Evolutionary conservation across 1,140 invertebrate genomes (phyloP), one percentile per base, ranked within the genome.

Genomic region (Musca vetustissima): DNA sequence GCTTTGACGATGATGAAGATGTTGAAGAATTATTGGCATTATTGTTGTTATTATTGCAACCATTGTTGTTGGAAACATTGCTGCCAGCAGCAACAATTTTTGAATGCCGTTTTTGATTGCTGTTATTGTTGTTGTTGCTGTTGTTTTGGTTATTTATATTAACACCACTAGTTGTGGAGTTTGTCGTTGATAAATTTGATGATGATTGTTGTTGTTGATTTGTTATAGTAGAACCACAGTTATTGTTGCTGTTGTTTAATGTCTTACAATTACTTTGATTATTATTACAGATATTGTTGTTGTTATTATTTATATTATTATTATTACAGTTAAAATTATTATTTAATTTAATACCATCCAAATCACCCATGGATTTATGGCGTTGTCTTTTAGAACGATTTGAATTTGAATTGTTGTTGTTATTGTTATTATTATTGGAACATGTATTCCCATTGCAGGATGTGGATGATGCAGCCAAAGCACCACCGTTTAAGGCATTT

Each of bases 291-390:
- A 43, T 43, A 43, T 43, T 43, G 36, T 43, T 43, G 36, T 43
- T 43, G 36, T 43, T 43, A 13, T 21, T n/a, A n/a, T n/a, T n/a
- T n/a, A n/a, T n/a, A n/a, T n/a, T 49, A 69, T 69, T 70, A 25
- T 24, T 36, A 70, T 61, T 68, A 47, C 49, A 50, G 59, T 66
- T 50, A 50, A 49, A 67, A 59, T 77, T 74, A 77, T 80, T 80
- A 71, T 77, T 78, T 49, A 81, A 65, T 64, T 81, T 81, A 61
- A 78, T 73, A 64, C 79, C 83, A 72, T 87, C 86, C 68, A 86
- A 83, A 70, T 88, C 88, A 0, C 85, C 86, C 83, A 89, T 86
- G 0, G 87, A 88, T 74, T 89, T 89, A 73, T 89, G 85, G 43
- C 88, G 82, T 25, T 85, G 84, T 47, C 87, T 77, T 67, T 84